Base-by-base conservation (phyloP, 1,140 invertebrate genomes). In the Penaeus chinensis region DNA sequence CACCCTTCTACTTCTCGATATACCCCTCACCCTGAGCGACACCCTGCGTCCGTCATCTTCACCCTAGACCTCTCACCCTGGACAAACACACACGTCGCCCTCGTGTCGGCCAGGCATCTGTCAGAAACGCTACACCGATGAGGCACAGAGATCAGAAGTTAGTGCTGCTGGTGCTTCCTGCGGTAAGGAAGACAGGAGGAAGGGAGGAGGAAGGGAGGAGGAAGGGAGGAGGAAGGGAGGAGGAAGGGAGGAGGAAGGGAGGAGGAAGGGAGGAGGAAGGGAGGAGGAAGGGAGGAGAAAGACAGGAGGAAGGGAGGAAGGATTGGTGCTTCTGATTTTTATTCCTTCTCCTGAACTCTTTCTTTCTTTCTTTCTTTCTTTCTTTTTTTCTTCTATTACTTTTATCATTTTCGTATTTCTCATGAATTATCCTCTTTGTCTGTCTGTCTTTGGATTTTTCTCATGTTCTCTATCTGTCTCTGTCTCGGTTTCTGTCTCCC, bases 101-200 rank as follows among this genome's bases (percentile, higher is more conserved):
- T 47, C 1, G 47, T 47, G 47, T 47, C 47, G 47, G 47, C 47
- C 47, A 4, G 47, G 11, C 47, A 47, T 47, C 47, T 47, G 47
- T 47, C 47, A 47, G 47, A 3, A 47, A 47, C 47, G 47, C 47
- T 3, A 47, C 47, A 47, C 47, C 47, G 47, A 13, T 10, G 47
- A 47, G 47, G 47, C 47, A 47, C 47, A 7, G 47, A 7, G 47
- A 47, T 47, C 11, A 47, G 47, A 47, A 47, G 47, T 13, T 7
- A 13, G 47, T 47, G 47, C 47, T 47, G 47, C 47, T 13, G 47
- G 47, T 47, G 47, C 47, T 47, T 47, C 47, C 47, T 47, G 7
- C 7, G 79, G 27, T 82, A 24, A 20, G 80, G 80, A 82, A 82
- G 32, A 27, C 37, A 61, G 61, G 60, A n/a, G 54, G 32, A 42